Base-by-base conservation (phyloP, 2,113 vertebrate species). In the Pogona vitticeps region DNA sequence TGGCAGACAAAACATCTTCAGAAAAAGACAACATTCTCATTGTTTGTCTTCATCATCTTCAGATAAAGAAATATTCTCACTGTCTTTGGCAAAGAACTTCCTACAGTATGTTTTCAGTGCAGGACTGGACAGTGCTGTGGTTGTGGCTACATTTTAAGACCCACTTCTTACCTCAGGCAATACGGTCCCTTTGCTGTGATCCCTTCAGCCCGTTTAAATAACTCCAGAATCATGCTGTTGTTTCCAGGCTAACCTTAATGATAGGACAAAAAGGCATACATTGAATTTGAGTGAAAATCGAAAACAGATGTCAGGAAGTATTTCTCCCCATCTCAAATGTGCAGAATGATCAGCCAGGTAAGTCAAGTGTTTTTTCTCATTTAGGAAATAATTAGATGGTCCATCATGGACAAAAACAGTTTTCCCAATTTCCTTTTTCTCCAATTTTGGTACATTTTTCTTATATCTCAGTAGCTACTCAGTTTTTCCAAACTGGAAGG, bases 301-400 rank as follows among this genome's bases (percentile, higher is more conserved):
- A 87, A 89, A 96, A 86, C 90, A 95, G 93, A 95, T 96, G 96
- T 91, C 86, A 92, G 88, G 88, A 93, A 90, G 38, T 36, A 65
- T 88, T 90, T 89, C 58, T 8, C 8, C 26, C n/a, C 85, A 80
- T 90, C 75, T 67, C 83, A 80, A 90, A 90, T 28, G 17, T 87
- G 40, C 91, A 88, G 63, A 82, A 90, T 93, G 86, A 87, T 86
- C 88, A 79, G 67, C 68, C 42, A 94, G 91, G 92, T 95, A 93
- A 80, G 78, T 89, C 85, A 87, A 93, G 91, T 91, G 73, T 83
- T 84, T 91, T 94, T 92, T 84, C 65, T 73, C 71, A 56, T 91
- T 93, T 94, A 90, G 92, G 86, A 94, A 94, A 93, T 90, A 92
- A 94, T 95, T 91, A 93, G 84, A 80, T 92, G 61, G 42, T 52